A percentile compares a stretch with the other conserved stretches of the same genome.
phyloP scores from a whole-genome alignment of 37 sponge, comb jelly and placozoan species.

The Eunapius fragilis region DNA sequence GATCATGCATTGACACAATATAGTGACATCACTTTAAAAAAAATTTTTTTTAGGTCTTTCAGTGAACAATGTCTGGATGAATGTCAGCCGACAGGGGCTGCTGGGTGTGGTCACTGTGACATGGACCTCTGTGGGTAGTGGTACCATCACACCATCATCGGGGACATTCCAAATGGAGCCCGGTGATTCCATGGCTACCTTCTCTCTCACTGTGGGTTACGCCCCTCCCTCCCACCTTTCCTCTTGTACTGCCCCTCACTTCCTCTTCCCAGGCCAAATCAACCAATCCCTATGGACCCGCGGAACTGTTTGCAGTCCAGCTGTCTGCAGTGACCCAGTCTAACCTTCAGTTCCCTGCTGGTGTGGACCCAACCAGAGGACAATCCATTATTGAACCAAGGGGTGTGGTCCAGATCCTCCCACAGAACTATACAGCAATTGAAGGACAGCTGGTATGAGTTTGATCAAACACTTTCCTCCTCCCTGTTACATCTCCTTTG shows the following conservation, averaged over 20 bases:
- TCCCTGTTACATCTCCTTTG: neutral
- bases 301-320: conserved; percentile 67
- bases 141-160: conserved; percentile 54
- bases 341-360: conserved; percentile 28
- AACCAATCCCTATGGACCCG: conserved; percentile 51
- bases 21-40: neutral
- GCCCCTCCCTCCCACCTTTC: neutral
- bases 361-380: conserved; percentile 22
- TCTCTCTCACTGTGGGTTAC: conserved; percentile 61
- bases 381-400: conserved; percentile 67
- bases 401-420: conserved; percentile 67
- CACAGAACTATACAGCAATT: conserved; percentile 13
- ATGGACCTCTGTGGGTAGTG: conserved; percentile 58
- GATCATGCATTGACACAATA: neutral
- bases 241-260: neutral
- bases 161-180: conserved; percentile 31
- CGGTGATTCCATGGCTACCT: conserved; percentile 7
- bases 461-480: too few species aligned
- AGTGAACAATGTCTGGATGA: conserved; percentile 53
- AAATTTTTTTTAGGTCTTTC: neutral
- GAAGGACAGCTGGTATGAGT: conserved; percentile 57
- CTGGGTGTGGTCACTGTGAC: conserved; percentile 52
- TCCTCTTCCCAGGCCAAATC: conserved; percentile 55
- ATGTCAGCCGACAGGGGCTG: conserved; percentile 45
- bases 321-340: conserved; percentile 28